Percentiles rank a stretch among this genome's conserved stretches.
These are phyloP conservation scores for Digitonthophagus gazella DNA, from an alignment of 2,888 invertebrate genomes.

Conservation along the genomic window DNA sequence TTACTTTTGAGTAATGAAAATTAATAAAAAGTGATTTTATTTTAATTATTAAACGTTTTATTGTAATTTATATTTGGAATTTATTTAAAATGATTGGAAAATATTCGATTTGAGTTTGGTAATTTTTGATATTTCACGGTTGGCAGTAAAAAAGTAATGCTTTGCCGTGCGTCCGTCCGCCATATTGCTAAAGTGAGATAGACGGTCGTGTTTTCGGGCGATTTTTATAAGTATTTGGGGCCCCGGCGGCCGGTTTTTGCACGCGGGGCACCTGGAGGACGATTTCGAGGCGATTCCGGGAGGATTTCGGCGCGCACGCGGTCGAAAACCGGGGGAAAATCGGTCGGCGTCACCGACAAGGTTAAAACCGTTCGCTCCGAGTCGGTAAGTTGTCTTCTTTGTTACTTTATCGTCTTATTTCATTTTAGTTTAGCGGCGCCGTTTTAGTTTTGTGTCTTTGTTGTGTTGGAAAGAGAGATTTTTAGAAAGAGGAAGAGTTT, in stretches of 20 bases:
- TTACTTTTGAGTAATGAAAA: too few relatives aligned
- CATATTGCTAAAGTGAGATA: conserved; percentile 55
- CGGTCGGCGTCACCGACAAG: conserved; percentile 17
- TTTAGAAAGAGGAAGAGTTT: neutral
- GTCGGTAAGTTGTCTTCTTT: neutral
- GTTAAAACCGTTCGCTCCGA: neutral
- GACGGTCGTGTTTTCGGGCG: conserved; percentile 48
- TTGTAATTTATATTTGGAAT: too few relatives aligned
- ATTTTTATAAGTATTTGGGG: conserved; percentile 40
- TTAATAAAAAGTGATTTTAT: too few relatives aligned
- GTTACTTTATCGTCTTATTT: neutral
- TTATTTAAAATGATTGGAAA: too few relatives aligned
- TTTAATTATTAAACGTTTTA: too few relatives aligned
- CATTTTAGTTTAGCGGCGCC: too few relatives aligned
- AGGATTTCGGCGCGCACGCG: neutral
- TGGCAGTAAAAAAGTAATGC: too few relatives aligned
- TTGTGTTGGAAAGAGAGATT: neutral
- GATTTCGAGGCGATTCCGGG: conserved; percentile 3
- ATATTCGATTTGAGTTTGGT: too few relatives aligned
- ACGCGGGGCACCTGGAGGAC: neutral
- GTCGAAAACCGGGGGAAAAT: too few relatives aligned
- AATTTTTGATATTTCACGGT: too few relatives aligned
- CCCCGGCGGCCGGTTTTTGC: neutral
- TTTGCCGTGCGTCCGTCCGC: too few relatives aligned
- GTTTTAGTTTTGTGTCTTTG: neutral